phyloP scores from a whole-genome alignment of 1,140 invertebrate genomes.

The Drosophila dunni region DNA sequence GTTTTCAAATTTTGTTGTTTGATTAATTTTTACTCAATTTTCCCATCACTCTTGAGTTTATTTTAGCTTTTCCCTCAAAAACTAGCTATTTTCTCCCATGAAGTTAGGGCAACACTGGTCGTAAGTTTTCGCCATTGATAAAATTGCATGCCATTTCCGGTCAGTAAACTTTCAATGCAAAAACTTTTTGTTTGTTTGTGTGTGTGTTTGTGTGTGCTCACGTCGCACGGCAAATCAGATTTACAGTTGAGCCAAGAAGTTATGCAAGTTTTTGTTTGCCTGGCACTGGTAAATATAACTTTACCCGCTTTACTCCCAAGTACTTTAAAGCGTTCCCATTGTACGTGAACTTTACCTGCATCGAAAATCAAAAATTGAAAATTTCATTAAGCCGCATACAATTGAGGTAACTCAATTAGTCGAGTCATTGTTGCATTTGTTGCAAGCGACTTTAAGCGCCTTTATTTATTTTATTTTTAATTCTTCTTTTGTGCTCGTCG shows the following conservation, averaged over 20 bases:
- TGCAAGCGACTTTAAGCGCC: conserved; percentile 53
- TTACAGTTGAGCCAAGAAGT: conserved; percentile 56
- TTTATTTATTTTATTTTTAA: conserved; percentile 47
- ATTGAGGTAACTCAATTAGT: conserved; percentile 68
- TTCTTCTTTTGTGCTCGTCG: conserved; percentile 57
- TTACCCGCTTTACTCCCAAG: neutral
- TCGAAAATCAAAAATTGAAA: conserved; percentile 31
- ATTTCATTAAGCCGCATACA: conserved; percentile 41
- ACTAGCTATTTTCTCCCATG: too few relatives aligned
- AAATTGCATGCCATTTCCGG: conserved; percentile 79
- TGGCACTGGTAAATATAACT: too few relatives aligned
- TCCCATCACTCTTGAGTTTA: too few relatives aligned
- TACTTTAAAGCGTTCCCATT: conserved; percentile 28
- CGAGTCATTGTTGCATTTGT: conserved; percentile 53
- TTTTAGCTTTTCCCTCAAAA: too few relatives aligned
- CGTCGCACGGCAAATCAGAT: conserved; percentile 44
- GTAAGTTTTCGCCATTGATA: conserved; percentile 54
- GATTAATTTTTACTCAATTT: too few relatives aligned
- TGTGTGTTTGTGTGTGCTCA: conserved; percentile 26
- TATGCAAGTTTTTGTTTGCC: conserved; percentile 57
- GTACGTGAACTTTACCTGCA: conserved; percentile 15
- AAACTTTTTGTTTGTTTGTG: conserved; percentile 49
- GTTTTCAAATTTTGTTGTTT: too few relatives aligned
- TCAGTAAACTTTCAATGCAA: conserved; percentile 73
- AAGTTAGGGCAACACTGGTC: too few relatives aligned